Conservation (phyloP, 1,140 invertebrate genomes). For the Harpegnathos saltator region DNA sequence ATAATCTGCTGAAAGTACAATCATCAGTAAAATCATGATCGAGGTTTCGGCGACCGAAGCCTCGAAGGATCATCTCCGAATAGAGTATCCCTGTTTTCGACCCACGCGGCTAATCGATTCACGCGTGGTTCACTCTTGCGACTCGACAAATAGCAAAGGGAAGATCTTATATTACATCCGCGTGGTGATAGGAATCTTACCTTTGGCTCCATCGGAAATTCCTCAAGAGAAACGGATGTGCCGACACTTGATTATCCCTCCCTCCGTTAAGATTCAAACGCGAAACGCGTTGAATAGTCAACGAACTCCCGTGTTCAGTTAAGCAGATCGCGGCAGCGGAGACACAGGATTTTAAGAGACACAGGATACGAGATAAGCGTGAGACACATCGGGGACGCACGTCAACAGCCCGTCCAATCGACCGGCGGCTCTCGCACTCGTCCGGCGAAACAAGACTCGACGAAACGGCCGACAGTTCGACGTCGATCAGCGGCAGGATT, state of each 20-base stretch:
- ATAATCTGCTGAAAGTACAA: too few relatives aligned
- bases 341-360: constrained; percentile 36
- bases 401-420: constrained; percentile 21
- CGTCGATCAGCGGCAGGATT: constrained; percentile 63
- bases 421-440: constrained; percentile 32
- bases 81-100: too few relatives aligned
- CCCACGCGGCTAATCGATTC: too few relatives aligned
- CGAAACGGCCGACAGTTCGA: constrained; percentile 42
- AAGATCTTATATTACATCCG: too few relatives aligned
- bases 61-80: too few relatives aligned
- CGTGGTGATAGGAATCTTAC: too few relatives aligned
- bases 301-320: constrained; percentile 21
- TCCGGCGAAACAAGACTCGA: constrained; percentile 57
- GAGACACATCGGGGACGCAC: constrained; percentile 47
- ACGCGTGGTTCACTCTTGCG: too few relatives aligned
- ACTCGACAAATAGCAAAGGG: too few relatives aligned
- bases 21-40: too few relatives aligned
- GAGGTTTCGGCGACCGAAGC: too few relatives aligned
- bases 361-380: constrained; percentile 33
- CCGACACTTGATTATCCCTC: constrained; percentile 14
- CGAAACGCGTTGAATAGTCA: constrained; percentile 22
- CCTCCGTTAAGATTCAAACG: constrained; percentile 18
- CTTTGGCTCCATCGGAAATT: neutral
- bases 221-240: neutral
- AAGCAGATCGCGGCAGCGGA: neutral